Percentiles rank a stretch among this genome's conserved stretches.
These are phyloP conservation scores for Campylomormyrus tamandua DNA, from an alignment of 2,113 vertebrate species.

Conservation along the genomic window DNA sequence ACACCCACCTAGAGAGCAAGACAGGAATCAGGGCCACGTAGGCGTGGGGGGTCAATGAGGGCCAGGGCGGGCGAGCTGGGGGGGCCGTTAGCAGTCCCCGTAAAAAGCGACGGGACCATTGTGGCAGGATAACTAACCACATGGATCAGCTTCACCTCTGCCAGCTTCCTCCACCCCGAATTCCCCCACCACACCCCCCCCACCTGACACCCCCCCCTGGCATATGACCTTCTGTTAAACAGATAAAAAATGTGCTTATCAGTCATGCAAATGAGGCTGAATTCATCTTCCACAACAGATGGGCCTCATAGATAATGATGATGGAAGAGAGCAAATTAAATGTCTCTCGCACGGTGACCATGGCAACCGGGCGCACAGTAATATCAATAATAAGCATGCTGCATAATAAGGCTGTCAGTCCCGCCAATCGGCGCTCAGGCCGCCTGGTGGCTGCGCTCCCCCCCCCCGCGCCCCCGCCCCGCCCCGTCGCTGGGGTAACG, in stretches of 20 bases:
- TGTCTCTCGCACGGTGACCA: slow-evolving; percentile 99
- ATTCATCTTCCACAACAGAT: slow-evolving; percentile 99
- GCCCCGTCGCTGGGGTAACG: slow-evolving; percentile 33
- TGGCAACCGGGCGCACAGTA: slow-evolving; percentile 97
- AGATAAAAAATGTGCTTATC: slow-evolving; percentile 99
- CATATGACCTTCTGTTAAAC: slow-evolving; percentile 99
- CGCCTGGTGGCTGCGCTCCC: neutral
- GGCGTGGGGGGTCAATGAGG: neutral
- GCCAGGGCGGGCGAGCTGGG: slow-evolving; percentile 56
- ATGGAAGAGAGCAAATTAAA: slow-evolving; percentile 99
- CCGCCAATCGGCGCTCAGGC: slow-evolving; percentile 80
- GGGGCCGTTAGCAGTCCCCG: neutral
- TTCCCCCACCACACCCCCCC: slow-evolving; percentile 62
- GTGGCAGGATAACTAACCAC: neutral
- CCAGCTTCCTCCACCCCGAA: slow-evolving; percentile 64
- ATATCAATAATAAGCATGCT: slow-evolving; percentile 99
- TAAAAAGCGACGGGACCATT: too few relatives aligned
- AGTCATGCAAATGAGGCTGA: slow-evolving; percentile 99
- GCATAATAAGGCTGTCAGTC: slow-evolving; percentile 99
- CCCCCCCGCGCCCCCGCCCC: slow-evolving; percentile 48
- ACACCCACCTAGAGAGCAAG: neutral
- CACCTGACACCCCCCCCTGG: slow-evolving; percentile 65
- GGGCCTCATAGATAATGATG: slow-evolving; percentile 99
- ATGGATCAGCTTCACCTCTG: slow-evolving; percentile 42
- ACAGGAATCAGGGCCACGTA: slow-evolving; percentile 35